These are phyloP conservation scores for Psilopogon haemacephalus DNA, from an alignment of 2,113 vertebrate genomes.

Conservation along the genomic window DNA sequence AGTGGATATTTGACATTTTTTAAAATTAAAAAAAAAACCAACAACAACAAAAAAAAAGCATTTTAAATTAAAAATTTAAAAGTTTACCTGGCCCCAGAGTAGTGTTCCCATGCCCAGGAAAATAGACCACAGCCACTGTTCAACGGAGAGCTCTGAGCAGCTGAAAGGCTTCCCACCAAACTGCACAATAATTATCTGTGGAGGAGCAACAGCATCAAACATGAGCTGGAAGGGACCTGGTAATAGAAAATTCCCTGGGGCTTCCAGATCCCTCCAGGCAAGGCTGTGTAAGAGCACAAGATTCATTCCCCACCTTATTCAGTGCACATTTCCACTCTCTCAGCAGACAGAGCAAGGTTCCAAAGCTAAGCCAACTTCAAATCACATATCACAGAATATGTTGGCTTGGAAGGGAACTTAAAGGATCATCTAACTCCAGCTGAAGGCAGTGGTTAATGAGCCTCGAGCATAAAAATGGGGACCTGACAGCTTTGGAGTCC, in stretches of 20 bases:
- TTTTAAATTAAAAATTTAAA: neutral
- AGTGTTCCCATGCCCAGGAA: slow-evolving; percentile 96
- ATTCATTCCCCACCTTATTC: neutral
- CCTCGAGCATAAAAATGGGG: too few relatives aligned
- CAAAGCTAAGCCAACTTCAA: neutral
- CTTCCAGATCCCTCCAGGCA: neutral
- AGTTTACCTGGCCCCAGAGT: slow-evolving; percentile 96
- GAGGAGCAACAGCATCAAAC: slow-evolving; percentile 16
- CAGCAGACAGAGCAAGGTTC: neutral
- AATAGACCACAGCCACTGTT: slow-evolving; percentile 98
- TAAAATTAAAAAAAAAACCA: neutral
- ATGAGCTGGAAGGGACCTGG: neutral
- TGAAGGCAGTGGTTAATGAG: too few relatives aligned
- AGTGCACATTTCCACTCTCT: neutral
- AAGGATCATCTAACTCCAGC: too few relatives aligned
- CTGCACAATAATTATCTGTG: slow-evolving; percentile 94
- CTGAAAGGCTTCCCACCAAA: slow-evolving; percentile 98
- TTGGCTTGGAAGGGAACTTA: too few relatives aligned
- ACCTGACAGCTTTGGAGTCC: too few relatives aligned
- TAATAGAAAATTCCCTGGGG: neutral
- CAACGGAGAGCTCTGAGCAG: slow-evolving; percentile 88
- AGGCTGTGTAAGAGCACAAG: neutral
- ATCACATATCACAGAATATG: neutral
- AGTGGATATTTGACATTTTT: neutral
- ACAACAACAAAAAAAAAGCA: too few relatives aligned